Evolutionary conservation across 2,888 invertebrate species (phyloP).

Genomic region (Clusia tigrina): DNA sequence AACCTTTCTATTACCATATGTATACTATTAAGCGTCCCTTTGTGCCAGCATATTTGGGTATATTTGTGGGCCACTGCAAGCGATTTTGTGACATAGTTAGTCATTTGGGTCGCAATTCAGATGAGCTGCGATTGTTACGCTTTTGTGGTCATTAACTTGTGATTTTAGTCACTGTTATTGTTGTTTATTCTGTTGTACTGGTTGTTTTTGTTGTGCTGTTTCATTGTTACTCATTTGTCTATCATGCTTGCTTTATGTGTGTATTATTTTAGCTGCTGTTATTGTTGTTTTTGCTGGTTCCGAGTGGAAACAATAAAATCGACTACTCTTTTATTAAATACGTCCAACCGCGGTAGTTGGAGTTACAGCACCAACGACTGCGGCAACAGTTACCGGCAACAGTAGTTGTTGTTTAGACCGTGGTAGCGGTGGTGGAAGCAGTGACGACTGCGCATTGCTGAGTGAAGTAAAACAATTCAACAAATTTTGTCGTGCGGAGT

Average conservation of each 20-base stretch:
- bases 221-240: not conserved
- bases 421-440: not conserved
- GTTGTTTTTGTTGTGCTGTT: not conserved
- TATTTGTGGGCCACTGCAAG: no score
- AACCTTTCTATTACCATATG: no score
- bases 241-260: not conserved
- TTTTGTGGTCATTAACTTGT: constrained; percentile 7
- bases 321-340: constrained; percentile 8
- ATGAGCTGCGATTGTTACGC: constrained; percentile 2
- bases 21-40: no score
- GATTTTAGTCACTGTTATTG: constrained; percentile 15
- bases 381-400: constrained; percentile 5
- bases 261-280: constrained; percentile 7
- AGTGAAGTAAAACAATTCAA: no score
- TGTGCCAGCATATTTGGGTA: not conserved
- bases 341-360: constrained; percentile 11
- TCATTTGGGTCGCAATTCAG: not conserved
- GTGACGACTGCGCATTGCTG: constrained; percentile 3
- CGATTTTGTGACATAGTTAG: not conserved
- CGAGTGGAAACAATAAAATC: constrained; percentile 20
- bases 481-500: no score
- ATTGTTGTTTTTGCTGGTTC: constrained; percentile 10
- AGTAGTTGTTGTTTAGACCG: not conserved
- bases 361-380: not conserved
- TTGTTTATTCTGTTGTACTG: constrained; percentile 11